Evolutionary conservation across 92 coral and sea anemone species (phyloP).

Genomic region (Epizoanthus fatuus): DNA sequence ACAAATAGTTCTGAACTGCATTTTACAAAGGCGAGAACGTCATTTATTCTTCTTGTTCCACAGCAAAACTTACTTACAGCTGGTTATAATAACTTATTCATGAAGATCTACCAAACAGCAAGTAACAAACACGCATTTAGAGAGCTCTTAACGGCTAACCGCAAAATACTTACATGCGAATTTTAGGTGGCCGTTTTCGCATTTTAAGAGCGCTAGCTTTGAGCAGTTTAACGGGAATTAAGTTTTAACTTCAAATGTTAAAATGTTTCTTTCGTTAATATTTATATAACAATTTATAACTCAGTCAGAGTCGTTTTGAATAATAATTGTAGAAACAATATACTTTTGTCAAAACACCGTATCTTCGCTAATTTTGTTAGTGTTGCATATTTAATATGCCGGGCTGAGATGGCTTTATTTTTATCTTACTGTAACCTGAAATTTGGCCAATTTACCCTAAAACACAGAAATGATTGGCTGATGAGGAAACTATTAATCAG

Average conservation of each 20-base stretch:
- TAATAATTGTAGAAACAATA: neutral
- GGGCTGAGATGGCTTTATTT: neutral
- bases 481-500: neutral
- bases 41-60: neutral
- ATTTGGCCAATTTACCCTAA: neutral
- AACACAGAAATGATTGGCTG: slow-evolving; percentile 3
- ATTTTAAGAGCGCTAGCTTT: neutral
- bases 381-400: slow-evolving; percentile 24
- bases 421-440: neutral
- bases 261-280: neutral
- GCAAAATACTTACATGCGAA: neutral
- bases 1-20: neutral
- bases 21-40: neutral
- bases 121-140: neutral
- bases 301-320: no score
- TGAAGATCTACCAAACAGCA: neutral
- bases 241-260: neutral
- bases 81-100: slow-evolving; percentile 1
- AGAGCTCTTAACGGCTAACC: slow-evolving; percentile 3
- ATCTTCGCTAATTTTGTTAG: neutral
- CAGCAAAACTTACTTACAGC: neutral
- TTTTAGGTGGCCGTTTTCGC: neutral
- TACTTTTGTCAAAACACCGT: neutral
- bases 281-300: no score
- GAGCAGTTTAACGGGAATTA: neutral